Percentiles rank a stretch among this genome's conserved stretches.
Evolutionary conservation across 2,113 vertebrate genomes (phyloP).

Genomic region (Loxodonta africana): DNA sequence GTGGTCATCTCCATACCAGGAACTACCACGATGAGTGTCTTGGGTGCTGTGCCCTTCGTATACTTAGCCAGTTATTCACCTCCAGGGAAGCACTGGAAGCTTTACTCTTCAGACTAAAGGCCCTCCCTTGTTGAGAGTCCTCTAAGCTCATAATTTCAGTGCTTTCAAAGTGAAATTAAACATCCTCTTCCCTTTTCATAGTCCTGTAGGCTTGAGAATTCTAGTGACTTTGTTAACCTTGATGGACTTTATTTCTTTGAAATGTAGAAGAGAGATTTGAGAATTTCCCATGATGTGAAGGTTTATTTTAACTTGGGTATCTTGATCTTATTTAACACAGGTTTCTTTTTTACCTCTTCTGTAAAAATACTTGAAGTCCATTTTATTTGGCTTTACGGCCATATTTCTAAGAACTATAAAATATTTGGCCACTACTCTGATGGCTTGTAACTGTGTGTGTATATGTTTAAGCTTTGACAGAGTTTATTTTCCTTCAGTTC

Average conservation of each 20-base stretch:
- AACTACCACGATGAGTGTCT: fast-evolving
- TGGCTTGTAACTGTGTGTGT: neutral
- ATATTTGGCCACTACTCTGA: conserved; percentile 21
- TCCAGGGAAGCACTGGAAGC: neutral
- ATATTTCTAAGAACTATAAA: neutral
- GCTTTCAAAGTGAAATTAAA: neutral
- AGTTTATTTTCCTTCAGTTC: conserved; percentile 39
- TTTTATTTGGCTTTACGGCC: conserved; percentile 5
- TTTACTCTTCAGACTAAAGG: neutral
- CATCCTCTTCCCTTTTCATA: neutral
- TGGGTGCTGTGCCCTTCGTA: neutral
- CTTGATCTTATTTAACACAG: conserved; percentile 33
- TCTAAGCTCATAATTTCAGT: conserved; percentile 31
- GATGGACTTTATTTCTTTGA: conserved; percentile 43
- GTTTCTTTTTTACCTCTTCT: conserved; percentile 3
- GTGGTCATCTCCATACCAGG: neutral
- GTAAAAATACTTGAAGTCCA: neutral
- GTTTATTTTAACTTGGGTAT: conserved; percentile 14
- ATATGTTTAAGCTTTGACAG: conserved; percentile 29
- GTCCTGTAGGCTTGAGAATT: neutral
- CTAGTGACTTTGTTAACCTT: conserved; percentile 31
- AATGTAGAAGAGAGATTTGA: conserved; percentile 4
- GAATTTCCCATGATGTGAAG: neutral
- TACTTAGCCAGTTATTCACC: neutral
- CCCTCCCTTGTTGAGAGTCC: neutral